Conservation (phyloP, 2,888 invertebrate species). For the Rotaria socialis region DNA sequence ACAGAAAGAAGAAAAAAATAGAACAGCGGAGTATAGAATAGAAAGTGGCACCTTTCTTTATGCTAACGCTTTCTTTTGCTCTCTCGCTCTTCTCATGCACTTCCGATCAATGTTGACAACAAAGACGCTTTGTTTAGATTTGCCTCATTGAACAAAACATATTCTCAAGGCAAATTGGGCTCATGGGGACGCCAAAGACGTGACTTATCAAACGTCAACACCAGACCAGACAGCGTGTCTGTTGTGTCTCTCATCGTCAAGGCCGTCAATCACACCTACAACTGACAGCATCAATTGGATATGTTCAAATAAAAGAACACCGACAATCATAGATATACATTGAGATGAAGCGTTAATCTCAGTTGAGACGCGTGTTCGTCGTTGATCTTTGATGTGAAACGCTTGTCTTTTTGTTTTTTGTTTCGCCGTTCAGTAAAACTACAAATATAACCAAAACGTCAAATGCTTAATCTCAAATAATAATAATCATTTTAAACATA, state of each 20-base stretch:
- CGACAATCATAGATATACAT: background rate
- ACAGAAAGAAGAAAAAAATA: background rate
- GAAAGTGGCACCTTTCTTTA: background rate
- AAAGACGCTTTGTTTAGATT: background rate
- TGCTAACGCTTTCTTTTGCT: background rate
- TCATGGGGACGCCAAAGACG: background rate
- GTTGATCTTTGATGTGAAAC: slow-evolving; percentile 26
- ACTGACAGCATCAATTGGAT: slow-evolving; percentile 19
- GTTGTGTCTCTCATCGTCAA: slow-evolving; percentile 20
- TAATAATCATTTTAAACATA: background rate
- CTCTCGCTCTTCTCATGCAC: background rate
- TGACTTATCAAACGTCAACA: slow-evolving; percentile 22
- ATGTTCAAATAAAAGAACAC: background rate
- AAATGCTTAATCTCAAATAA: slow-evolving; percentile 21
- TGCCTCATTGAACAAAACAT: slow-evolving; percentile 4
- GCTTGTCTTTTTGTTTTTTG: background rate
- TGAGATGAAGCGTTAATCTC: slow-evolving; percentile 22
- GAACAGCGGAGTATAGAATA: background rate
- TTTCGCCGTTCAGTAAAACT: background rate
- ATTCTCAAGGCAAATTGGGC: background rate
- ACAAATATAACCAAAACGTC: background rate
- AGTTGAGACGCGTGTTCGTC: slow-evolving; percentile 20
- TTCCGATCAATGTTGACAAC: background rate
- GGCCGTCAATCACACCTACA: slow-evolving; percentile 24
- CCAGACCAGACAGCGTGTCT: slow-evolving; percentile 16